phyloP scores from a whole-genome alignment of 2,113 vertebrate genomes.

The Etheostoma cragini region DNA sequence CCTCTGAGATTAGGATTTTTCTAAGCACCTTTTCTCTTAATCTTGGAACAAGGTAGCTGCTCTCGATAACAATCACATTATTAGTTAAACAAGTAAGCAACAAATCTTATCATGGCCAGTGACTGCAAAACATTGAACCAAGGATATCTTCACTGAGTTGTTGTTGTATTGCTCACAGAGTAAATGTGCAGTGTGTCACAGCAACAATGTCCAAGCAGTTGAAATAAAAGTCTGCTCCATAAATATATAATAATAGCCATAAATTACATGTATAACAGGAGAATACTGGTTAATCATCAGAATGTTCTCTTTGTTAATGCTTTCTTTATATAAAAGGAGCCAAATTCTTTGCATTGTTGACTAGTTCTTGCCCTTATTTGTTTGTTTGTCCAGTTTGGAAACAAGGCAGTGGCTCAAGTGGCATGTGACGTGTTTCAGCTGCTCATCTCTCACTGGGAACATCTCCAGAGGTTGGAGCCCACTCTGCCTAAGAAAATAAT shows the following conservation, averaged over 20 bases:
- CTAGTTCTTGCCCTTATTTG: slow-evolving; percentile 7
- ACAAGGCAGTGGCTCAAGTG: slow-evolving; percentile 93
- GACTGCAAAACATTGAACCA: neutral
- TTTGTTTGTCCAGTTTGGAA: slow-evolving; percentile 87
- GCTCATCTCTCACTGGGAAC: slow-evolving; percentile 94
- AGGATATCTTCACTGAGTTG: neutral
- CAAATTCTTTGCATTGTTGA: neutral
- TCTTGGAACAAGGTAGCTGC: neutral
- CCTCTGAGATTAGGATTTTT: neutral
- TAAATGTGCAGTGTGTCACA: neutral
- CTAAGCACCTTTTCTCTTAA: neutral
- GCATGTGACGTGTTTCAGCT: slow-evolving; percentile 96
- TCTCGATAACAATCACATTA: neutral
- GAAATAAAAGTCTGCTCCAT: neutral
- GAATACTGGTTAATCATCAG: neutral
- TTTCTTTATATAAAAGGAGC: neutral
- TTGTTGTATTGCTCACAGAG: neutral
- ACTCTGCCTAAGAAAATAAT: slow-evolving; percentile 93
- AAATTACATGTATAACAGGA: too few relatives aligned
- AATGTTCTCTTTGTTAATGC: neutral
- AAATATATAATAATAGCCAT: too few relatives aligned
- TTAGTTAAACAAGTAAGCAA: neutral
- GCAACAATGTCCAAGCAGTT: neutral
- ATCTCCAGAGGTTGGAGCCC: slow-evolving; percentile 89
- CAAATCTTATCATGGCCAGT: neutral